Evolutionary conservation across 2,888 invertebrate species (phyloP).

Genomic region (Digitonthophagus gazella): DNA sequence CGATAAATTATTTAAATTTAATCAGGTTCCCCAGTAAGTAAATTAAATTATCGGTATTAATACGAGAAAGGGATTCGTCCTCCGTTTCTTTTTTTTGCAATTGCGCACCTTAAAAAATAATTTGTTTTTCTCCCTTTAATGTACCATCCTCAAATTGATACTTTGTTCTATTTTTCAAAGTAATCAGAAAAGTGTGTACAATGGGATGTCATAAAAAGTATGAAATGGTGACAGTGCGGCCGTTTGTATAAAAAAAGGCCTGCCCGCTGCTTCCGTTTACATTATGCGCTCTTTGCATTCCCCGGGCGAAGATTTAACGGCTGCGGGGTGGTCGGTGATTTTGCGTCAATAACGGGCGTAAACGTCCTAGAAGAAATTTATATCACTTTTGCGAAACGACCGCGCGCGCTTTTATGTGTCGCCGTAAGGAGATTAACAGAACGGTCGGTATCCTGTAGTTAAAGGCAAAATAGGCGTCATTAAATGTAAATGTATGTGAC

Average conservation of each 20-base stretch:
- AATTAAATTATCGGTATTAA: constrained; percentile 49
- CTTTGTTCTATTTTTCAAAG: too few relatives aligned
- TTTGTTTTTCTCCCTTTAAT: too few relatives aligned
- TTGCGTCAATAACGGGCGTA: constrained; percentile 1
- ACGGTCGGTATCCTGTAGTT: constrained; percentile 17
- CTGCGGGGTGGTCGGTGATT: not conserved
- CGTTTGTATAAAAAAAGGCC: too few relatives aligned
- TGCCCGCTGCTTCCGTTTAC: too few relatives aligned
- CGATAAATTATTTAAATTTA: constrained; percentile 52
- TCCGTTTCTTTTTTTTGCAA: not conserved
- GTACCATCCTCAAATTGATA: too few relatives aligned
- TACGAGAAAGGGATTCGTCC: constrained; percentile 25
- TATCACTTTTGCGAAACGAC: constrained; percentile 15
- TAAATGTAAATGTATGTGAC: constrained; percentile 21
- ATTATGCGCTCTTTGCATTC: not conserved
- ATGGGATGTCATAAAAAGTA: too few relatives aligned
- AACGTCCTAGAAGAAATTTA: constrained; percentile 10
- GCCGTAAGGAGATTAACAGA: constrained; percentile 14
- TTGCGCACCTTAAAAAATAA: too few relatives aligned
- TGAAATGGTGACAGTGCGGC: too few relatives aligned
- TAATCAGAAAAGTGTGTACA: too few relatives aligned
- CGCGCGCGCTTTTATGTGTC: constrained; percentile 6
- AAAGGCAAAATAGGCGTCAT: constrained; percentile 3
- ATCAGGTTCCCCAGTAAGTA: constrained; percentile 48
- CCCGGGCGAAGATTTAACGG: not conserved